Evolutionary conservation across 2,797 vertebrate species (phyloP).

Genomic region (Harpagifer antarcticus): DNA sequence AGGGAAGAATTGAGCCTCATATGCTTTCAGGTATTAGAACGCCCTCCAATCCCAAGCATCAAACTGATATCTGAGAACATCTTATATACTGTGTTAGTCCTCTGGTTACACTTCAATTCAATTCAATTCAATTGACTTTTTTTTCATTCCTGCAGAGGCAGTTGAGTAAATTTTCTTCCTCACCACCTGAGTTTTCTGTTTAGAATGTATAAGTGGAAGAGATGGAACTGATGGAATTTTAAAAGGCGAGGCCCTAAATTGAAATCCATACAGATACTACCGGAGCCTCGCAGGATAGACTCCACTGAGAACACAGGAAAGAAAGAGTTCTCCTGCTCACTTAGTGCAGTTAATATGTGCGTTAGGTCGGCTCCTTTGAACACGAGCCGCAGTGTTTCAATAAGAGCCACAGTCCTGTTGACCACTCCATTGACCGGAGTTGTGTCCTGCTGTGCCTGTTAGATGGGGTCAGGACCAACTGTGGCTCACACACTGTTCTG

Average conservation of each 20-base stretch:
- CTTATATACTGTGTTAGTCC: constrained; percentile 82
- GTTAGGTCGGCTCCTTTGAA: constrained; percentile 63
- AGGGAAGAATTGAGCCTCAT: constrained; percentile 79
- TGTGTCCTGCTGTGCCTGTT: constrained; percentile 69
- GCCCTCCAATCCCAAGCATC: constrained; percentile 76
- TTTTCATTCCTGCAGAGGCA: constrained; percentile 52
- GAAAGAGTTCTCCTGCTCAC: constrained; percentile 57
- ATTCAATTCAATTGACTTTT: constrained; percentile 81
- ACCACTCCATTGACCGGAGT: constrained; percentile 71
- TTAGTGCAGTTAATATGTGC: constrained; percentile 69
- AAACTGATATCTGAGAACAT: constrained; percentile 82
- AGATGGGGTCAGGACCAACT: constrained; percentile 79
- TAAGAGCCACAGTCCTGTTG: constrained; percentile 68
- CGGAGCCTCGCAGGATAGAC: constrained; percentile 17
- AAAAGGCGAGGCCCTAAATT: constrained; percentile 54
- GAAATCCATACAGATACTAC: constrained; percentile 61
- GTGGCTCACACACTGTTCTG: constrained; percentile 69
- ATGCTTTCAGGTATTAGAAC: constrained; percentile 83
- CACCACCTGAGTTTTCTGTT: constrained; percentile 62
- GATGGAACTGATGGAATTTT: constrained; percentile 69
- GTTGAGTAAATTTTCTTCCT: constrained; percentile 75
- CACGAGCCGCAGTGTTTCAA: constrained; percentile 65
- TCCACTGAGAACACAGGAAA: constrained; percentile 16
- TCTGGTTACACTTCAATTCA: constrained; percentile 84
- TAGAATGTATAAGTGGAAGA: constrained; percentile 68